phyloP scores from a whole-genome alignment of 2,797 vertebrate species.

The Aeoliscus strigatus region DNA sequence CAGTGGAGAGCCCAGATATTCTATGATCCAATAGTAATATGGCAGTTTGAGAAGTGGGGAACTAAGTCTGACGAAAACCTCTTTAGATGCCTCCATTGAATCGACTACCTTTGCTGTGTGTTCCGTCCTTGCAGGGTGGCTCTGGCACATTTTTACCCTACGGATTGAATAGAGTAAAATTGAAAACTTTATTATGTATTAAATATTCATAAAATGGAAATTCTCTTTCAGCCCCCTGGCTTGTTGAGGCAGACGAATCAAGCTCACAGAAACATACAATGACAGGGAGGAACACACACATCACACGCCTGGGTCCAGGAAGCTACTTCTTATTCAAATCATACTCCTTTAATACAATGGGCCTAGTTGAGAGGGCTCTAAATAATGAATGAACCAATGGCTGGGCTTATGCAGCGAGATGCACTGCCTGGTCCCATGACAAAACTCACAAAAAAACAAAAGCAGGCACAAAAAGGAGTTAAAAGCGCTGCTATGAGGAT shows the following conservation, averaged over 20 bases:
- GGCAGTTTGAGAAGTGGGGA: slow-evolving; percentile 31
- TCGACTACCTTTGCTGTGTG: slow-evolving; percentile 48
- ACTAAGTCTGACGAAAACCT: slow-evolving; percentile 40
- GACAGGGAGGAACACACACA: slow-evolving; percentile 70
- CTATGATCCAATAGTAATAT: slow-evolving; percentile 47
- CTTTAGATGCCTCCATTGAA: slow-evolving; percentile 44
- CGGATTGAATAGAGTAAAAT: slow-evolving; percentile 69
- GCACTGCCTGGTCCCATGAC: slow-evolving; percentile 53
- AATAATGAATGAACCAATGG: slow-evolving; percentile 72
- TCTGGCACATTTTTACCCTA: slow-evolving; percentile 56
- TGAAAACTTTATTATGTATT: slow-evolving; percentile 76
- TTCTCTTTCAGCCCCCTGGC: slow-evolving; percentile 70
- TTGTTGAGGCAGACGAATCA: slow-evolving; percentile 65
- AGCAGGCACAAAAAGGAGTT: slow-evolving; percentile 25
- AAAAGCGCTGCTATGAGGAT: slow-evolving; percentile 53
- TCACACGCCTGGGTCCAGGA: slow-evolving; percentile 61
- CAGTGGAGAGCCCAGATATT: slow-evolving; percentile 46
- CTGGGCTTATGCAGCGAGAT: slow-evolving; percentile 70
- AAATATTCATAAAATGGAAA: slow-evolving; percentile 79
- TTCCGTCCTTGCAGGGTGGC: slow-evolving; percentile 64
- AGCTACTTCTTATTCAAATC: slow-evolving; percentile 73
- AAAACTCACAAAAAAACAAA: slow-evolving; percentile 55
- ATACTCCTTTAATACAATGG: slow-evolving; percentile 70
- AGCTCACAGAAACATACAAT: slow-evolving; percentile 70
- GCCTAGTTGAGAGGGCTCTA: slow-evolving; percentile 57